Conservation (phyloP, 2,888 invertebrate genomes). For the Lithosia quadra region DNA sequence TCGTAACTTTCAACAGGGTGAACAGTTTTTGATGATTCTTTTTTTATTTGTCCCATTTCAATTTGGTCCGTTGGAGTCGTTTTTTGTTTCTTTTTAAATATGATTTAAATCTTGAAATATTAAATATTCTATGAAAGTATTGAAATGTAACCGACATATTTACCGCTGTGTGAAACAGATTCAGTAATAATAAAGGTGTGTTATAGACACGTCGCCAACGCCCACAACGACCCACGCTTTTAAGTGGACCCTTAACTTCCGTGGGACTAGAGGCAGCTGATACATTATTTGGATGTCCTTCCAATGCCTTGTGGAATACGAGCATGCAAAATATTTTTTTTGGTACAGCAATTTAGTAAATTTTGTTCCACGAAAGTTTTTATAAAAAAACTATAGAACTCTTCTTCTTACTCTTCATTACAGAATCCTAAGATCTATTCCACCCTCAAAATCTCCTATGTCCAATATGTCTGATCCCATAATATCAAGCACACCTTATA, state of each 20-base stretch:
- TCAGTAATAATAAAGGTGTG: conserved; percentile 10
- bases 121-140: neutral
- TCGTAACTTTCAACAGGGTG: too few relatives aligned
- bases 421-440: neutral
- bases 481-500: neutral
- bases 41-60: too few relatives aligned
- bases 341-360: neutral
- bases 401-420: neutral
- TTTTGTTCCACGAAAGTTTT: too few relatives aligned
- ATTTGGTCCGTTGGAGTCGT: too few relatives aligned
- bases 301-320: neutral
- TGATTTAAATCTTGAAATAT: neutral
- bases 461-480: neutral
- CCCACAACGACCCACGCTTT: conserved; percentile 16
- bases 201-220: conserved; percentile 11
- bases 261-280: conserved; percentile 22
- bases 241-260: conserved; percentile 21
- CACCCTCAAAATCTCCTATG: neutral
- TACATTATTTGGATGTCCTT: neutral
- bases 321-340: neutral
- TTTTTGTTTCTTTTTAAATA: neutral
- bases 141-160: neutral
- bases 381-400: too few relatives aligned
- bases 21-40: too few relatives aligned
- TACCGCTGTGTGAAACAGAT: neutral